Evolutionary conservation across 2,797 vertebrate species (phyloP).

Genomic region (Hippopotamyrus pictus): DNA sequence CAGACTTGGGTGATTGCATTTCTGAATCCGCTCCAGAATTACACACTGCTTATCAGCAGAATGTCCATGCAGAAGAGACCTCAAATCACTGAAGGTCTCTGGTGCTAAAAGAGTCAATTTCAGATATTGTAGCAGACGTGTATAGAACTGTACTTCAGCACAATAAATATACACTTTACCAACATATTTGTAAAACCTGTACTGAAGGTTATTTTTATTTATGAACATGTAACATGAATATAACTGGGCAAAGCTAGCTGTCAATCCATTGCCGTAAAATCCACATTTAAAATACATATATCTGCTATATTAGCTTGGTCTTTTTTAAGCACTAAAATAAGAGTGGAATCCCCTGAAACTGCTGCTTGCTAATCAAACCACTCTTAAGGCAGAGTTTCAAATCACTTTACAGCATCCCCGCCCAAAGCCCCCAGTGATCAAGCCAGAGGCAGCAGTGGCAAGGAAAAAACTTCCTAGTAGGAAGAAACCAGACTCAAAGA

Average conservation of each 20-base stretch:
- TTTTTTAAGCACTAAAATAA: not conserved
- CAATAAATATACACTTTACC: not conserved
- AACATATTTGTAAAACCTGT: not conserved
- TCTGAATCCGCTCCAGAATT: constrained; percentile 80
- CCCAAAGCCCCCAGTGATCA: not conserved
- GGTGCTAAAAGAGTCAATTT: constrained; percentile 61
- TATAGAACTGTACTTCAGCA: not conserved
- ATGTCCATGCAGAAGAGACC: constrained; percentile 64
- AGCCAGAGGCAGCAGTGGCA: not conserved
- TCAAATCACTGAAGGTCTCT: constrained; percentile 66
- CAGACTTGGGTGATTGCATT: constrained; percentile 85
- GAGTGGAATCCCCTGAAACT: not conserved
- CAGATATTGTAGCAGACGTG: not conserved
- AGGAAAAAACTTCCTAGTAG: not conserved
- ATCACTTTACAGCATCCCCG: not conserved
- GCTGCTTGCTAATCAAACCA: not conserved
- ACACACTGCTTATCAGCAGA: constrained; percentile 70
- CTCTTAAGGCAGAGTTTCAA: not conserved
- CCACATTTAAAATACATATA: not conserved
- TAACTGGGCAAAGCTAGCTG: not conserved
- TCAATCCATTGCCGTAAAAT: not conserved
- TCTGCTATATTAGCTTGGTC: not conserved
- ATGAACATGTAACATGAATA: not conserved
- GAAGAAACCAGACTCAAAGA: not conserved
- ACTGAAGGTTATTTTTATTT: not conserved